Percentiles rank a stretch among this genome's conserved stretches.
Conservation (phyloP, 2,888 invertebrate genomes). For the Nasonovia ribisnigri region DNA sequence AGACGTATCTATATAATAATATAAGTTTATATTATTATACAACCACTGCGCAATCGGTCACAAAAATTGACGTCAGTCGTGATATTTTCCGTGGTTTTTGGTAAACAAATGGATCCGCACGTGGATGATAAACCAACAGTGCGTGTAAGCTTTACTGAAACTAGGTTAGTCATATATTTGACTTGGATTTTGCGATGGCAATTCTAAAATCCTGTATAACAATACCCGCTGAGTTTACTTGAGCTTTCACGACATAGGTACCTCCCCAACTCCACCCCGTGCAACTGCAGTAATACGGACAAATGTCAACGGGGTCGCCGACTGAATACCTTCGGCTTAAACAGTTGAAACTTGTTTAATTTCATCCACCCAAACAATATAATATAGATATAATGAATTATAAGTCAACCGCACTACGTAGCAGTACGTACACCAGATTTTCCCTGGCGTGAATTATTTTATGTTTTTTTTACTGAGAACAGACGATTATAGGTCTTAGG, state of each 20-base stretch:
- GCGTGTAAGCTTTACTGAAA: neutral
- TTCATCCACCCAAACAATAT: neutral
- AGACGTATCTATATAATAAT: no score
- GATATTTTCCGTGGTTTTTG: constrained; percentile 19
- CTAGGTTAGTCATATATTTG: constrained; percentile 42
- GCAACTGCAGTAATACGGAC: constrained; percentile 16
- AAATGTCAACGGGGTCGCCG: constrained; percentile 8
- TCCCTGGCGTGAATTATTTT: neutral
- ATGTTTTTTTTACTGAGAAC: neutral
- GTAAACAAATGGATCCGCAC: constrained; percentile 32
- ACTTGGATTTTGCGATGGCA: constrained; percentile 14
- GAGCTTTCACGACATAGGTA: neutral
- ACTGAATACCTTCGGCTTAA: neutral
- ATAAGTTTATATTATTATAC: neutral
- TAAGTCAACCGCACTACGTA: neutral
- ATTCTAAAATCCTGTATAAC: constrained; percentile 26
- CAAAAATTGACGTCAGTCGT: neutral
- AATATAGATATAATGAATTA: neutral
- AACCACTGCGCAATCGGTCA: neutral
- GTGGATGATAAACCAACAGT: constrained; percentile 36
- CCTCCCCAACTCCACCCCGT: neutral
- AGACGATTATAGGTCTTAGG: neutral
- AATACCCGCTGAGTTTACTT: constrained; percentile 6
- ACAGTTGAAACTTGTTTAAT: neutral
- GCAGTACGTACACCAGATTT: neutral